Conservation (phyloP, 2,888 invertebrate genomes). For the Rhodophaea formosa region DNA sequence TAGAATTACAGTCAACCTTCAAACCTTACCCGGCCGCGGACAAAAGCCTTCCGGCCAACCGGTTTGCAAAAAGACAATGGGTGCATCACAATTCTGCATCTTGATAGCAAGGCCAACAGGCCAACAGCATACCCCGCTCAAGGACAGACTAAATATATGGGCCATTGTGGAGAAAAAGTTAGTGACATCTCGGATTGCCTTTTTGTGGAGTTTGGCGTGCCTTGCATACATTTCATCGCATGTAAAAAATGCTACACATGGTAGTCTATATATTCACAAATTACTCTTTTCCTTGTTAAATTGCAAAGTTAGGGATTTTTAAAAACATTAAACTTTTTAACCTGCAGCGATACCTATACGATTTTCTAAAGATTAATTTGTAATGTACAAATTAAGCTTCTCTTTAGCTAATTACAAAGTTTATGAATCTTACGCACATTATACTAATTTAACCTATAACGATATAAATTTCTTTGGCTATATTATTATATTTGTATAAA, state of each 20-base stretch:
- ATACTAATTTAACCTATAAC: no score
- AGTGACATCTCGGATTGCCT: neutral
- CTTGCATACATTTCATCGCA: neutral
- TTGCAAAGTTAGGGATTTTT: no score
- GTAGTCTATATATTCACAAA: no score
- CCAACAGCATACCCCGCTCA: conserved; percentile 4
- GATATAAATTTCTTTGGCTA: no score
- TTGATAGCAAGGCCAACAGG: conserved; percentile 14
- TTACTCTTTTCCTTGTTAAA: no score
- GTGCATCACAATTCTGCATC: conserved; percentile 18
- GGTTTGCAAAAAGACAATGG: conserved; percentile 20
- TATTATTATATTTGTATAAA: no score
- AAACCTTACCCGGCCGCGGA: conserved; percentile 11
- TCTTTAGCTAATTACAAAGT: no score
- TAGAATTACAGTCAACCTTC: conserved; percentile 15
- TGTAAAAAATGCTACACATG: neutral
- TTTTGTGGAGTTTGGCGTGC: neutral
- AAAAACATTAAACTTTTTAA: no score
- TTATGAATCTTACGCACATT: no score
- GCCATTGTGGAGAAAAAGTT: conserved; percentile 11
- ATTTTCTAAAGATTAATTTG: no score
- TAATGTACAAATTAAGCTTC: no score
- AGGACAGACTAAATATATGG: conserved; percentile 18
- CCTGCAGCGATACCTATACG: no score
- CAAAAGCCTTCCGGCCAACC: conserved; percentile 19